These are phyloP conservation scores for Protaetia brevitarsis DNA, from an alignment of 1,140 invertebrate genomes.

Conservation along the genomic window DNA sequence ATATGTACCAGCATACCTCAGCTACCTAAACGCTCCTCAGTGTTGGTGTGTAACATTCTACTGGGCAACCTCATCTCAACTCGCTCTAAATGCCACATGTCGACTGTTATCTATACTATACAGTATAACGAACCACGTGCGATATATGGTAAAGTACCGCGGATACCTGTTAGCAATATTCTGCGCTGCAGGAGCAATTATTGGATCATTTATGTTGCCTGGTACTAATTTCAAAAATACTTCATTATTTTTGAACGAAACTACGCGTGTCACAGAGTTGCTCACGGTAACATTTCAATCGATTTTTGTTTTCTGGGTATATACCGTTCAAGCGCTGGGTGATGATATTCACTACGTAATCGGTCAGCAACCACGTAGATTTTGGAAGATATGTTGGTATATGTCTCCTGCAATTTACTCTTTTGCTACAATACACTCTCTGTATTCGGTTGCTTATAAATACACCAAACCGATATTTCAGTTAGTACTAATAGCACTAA, in stretches of 20 bases:
- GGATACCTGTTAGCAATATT: background rate
- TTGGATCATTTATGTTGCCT: background rate
- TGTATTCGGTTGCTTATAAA: background rate
- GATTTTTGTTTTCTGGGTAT: slow-evolving; percentile 20
- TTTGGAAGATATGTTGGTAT: slow-evolving; percentile 25
- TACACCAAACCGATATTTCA: background rate
- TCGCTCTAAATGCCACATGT: background rate
- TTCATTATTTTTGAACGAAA: background rate
- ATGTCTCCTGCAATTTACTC: background rate
- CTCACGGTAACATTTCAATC: background rate
- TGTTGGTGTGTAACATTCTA: background rate
- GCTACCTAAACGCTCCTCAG: background rate
- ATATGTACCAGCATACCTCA: background rate
- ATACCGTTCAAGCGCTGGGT: background rate
- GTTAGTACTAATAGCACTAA: background rate
- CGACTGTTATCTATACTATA: background rate
- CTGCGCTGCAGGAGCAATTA: background rate
- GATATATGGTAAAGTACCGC: background rate
- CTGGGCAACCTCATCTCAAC: background rate
- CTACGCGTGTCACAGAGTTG: background rate
- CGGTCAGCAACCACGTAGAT: slow-evolving; percentile 20
- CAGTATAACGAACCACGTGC: background rate
- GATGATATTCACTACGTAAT: slow-evolving; percentile 22
- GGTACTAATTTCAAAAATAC: background rate
- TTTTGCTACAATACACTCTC: background rate